Evolutionary conservation across 2,113 vertebrate genomes (phyloP), one percentile per base, ranked within the genome.

Genomic region (Chaetops frenatus): DNA sequence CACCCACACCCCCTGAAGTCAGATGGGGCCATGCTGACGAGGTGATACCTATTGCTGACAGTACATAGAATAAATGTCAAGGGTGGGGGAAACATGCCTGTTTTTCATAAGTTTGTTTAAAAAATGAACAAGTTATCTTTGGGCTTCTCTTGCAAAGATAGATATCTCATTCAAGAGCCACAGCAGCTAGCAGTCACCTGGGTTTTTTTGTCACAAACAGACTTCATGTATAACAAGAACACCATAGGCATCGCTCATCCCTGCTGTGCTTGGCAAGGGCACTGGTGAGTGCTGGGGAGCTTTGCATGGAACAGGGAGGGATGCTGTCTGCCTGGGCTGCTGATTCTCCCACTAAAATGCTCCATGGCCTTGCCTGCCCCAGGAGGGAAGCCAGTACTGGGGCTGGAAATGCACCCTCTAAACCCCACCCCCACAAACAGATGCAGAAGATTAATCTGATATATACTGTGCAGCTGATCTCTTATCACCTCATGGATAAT

Each of bases 51-150:
- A 10, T 69, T 92, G 76, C 79, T 84, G 80, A 33, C 53, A 50
- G 47, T 12, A 27, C 3, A 2, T 8, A 60, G 62, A 82, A 38
- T 67, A 44, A 65, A 69, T 61, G 71, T 33, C 5, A 21, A 86
- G 86, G 67, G 82, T 85, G 61, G 81, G 57, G 66, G 87, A 89
- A 81, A 83, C 3, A 31, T 15, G 4, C 81, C n/a, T 1, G 1
- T 91, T 96, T 95, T 91, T 92, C 83, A 7, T 54, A 89, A 72
- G 51, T 96, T 96, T 88, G 61, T 94, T 95, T 93, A 92, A 90
- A 95, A 90, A 83, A 85, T 50, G 92, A 94, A 62, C 33, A 54
- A 81, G 54, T 92, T 96, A 42, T 87, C 80, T 83, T 80, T 50
- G 84, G 64, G 31, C 83, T 92, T 90, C 56, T 27, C 77, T 94